Conservation (phyloP, 2,113 vertebrate species). For the Aptenodytes forsteri region DNA sequence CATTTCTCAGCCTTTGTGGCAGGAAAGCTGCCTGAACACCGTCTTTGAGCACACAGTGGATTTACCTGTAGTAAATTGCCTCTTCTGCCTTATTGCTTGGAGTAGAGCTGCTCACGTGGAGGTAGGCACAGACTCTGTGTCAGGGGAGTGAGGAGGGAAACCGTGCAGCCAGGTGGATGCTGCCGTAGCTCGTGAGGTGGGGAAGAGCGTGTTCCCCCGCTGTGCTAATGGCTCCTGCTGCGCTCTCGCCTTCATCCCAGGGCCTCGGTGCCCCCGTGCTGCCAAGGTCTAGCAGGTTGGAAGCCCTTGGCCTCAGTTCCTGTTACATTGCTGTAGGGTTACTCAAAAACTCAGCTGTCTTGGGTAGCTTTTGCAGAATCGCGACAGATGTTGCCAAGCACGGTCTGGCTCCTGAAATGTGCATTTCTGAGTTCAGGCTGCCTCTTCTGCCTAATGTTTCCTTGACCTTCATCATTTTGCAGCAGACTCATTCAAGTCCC, state of each 20-base stretch:
- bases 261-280: accelerated
- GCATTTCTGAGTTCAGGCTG: not conserved
- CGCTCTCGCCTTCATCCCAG: not conserved
- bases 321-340: not conserved
- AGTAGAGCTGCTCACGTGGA: not conserved
- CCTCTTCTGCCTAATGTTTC: not conserved
- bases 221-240: not conserved
- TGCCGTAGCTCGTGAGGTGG: not conserved
- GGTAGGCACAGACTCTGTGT: not conserved
- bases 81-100: not conserved
- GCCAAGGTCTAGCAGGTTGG: not conserved
- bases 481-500: not conserved
- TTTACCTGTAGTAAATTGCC: not conserved
- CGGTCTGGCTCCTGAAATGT: not conserved
- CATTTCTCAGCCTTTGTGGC: not conserved
- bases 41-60: not conserved
- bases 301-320: not conserved
- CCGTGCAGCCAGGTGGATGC: not conserved
- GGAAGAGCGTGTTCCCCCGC: accelerated
- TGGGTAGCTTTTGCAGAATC: not conserved
- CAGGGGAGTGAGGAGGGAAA: not conserved
- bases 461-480: not conserved
- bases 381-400: not conserved
- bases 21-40: not conserved
- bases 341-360: not conserved